phyloP scores from a whole-genome alignment of 2,797 vertebrate genomes.

The Bradypodion pumilum region DNA sequence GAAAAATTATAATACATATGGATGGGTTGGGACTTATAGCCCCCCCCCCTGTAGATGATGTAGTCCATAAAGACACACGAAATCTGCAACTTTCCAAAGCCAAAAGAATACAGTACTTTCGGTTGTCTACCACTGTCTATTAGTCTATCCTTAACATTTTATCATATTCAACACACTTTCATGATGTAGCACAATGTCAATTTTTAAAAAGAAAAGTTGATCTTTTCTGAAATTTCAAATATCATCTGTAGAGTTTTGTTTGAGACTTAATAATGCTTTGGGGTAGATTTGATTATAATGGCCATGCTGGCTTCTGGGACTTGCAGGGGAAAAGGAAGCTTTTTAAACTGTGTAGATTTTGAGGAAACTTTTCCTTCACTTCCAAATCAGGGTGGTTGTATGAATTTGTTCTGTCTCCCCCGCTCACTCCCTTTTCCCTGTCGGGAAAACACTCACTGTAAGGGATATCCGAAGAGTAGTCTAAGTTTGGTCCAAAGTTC shows the following conservation, averaged over 20 bases:
- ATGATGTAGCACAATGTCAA: conserved; percentile 12
- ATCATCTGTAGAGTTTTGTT: neutral
- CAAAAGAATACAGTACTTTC: neutral
- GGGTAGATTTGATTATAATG: neutral
- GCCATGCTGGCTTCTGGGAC: no score
- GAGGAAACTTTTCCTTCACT: neutral
- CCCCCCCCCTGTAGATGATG: no score
- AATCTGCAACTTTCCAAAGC: neutral
- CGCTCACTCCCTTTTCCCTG: no score
- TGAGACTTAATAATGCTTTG: neutral
- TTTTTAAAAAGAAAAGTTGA: neutral
- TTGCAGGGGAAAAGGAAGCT: no score
- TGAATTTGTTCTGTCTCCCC: no score
- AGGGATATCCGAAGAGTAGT: no score
- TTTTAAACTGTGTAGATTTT: no score
- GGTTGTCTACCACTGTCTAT: neutral
- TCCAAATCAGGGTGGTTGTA: neutral
- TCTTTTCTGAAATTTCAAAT: neutral
- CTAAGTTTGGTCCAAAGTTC: no score
- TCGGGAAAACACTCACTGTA: no score
- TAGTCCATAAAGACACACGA: neutral
- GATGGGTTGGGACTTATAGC: no score
- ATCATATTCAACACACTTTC: neutral
- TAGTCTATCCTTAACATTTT: neutral
- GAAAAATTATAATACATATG: no score